Conservation (phyloP, 2,888 invertebrate genomes). For the Rhyacophila evoluta region DNA sequence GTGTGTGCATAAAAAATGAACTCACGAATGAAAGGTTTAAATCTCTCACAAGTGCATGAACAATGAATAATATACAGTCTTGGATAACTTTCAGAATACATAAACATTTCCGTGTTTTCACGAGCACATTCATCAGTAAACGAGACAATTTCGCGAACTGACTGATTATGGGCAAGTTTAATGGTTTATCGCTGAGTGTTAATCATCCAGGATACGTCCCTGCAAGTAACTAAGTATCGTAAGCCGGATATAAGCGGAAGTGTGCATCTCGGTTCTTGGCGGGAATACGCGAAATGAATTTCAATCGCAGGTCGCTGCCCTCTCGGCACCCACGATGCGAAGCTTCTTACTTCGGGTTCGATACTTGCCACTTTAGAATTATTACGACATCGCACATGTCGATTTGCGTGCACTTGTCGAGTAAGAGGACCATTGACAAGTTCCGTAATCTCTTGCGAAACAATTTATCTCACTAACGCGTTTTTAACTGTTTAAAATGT, state of each 20-base stretch:
- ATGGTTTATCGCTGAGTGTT: background rate
- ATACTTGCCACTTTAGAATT: background rate
- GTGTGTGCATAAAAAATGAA: too few species aligned
- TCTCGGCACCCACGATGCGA: background rate
- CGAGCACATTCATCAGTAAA: too few species aligned
- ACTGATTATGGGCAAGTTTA: too few species aligned
- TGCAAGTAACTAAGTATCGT: background rate
- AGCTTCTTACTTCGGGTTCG: background rate
- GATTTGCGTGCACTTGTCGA: background rate
- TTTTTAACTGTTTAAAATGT: background rate
- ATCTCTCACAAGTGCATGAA: too few species aligned
- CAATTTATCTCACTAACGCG: background rate
- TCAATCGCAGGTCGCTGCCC: constrained; percentile 22
- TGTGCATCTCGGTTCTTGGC: constrained; percentile 7
- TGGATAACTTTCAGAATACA: too few species aligned
- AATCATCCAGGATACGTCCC: background rate
- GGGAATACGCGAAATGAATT: constrained; percentile 14
- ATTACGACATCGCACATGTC: background rate
- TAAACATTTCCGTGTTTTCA: too few species aligned
- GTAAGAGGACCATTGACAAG: background rate
- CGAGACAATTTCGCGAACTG: too few species aligned
- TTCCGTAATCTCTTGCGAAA: too few species aligned
- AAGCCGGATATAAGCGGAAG: background rate
- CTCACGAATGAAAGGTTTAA: too few species aligned
- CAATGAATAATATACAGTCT: too few species aligned